Conservation (phyloP, 2,888 invertebrate genomes). For the Folsomia manolachei region DNA sequence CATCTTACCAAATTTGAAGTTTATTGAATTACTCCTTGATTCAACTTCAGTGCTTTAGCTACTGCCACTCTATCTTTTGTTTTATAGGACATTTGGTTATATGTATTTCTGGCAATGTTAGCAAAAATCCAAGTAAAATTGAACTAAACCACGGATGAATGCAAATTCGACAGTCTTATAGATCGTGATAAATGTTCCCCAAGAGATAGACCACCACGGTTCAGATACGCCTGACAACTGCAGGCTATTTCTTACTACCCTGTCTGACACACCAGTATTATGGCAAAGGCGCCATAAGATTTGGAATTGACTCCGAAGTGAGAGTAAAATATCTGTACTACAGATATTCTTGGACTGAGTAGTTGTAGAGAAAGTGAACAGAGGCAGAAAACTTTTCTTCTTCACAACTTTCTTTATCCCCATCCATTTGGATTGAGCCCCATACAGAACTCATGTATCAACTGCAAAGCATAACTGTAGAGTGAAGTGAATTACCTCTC, state of each 20-base stretch:
- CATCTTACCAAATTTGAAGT: too few species aligned
- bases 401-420: conserved; percentile 17
- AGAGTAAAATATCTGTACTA: background rate
- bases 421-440: background rate
- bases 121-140: background rate
- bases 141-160: background rate
- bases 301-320: conserved; percentile 1
- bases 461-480: conserved; percentile 24
- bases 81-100: too few species aligned
- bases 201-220: background rate
- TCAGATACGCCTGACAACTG: background rate
- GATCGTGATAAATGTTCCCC: conserved; percentile 5
- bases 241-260: background rate
- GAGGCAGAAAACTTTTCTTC: conserved; percentile 25
- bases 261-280: too few species aligned
- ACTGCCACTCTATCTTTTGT: too few species aligned
- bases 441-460: conserved; percentile 25
- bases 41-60: too few species aligned
- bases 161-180: background rate
- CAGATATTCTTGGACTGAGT: too few species aligned
- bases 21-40: too few species aligned
- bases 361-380: conserved; percentile 4
- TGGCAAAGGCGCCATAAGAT: background rate
- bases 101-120: too few species aligned
- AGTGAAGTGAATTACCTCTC: background rate